Percentiles rank a stretch among this genome's conserved stretches.
Evolutionary conservation across 2,797 vertebrate species (phyloP).

Genomic region (Choloepus didactylus): DNA sequence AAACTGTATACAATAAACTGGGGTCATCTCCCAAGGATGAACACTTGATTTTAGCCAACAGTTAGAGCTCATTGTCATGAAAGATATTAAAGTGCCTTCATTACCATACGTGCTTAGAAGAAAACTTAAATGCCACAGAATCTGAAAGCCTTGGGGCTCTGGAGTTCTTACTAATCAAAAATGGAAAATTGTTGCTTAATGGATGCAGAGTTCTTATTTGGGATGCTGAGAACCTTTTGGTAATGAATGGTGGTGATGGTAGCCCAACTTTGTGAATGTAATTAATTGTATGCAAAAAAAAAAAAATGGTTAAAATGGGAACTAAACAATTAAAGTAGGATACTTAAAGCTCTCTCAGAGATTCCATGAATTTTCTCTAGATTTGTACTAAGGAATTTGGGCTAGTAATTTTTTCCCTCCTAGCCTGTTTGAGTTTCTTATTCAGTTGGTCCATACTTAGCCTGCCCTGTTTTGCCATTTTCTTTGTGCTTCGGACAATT

Average conservation of each 20-base stretch:
- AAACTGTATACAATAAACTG: background rate
- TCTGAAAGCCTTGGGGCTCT: background rate
- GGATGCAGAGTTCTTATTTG: too few species aligned
- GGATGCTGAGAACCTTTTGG: too few species aligned
- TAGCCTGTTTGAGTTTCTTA: conserved; percentile 1
- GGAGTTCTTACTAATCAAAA: background rate
- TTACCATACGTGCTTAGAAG: background rate
- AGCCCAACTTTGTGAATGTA: too few species aligned
- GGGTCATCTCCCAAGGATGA: background rate
- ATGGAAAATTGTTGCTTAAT: too few species aligned
- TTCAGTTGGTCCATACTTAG: background rate
- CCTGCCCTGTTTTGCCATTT: background rate
- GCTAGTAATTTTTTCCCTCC: background rate
- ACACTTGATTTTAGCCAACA: background rate
- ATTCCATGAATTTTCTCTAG: conserved; percentile 30
- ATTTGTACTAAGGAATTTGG: background rate
- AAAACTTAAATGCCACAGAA: background rate
- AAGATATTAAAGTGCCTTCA: background rate
- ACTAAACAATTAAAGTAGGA: background rate
- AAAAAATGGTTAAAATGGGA: too few species aligned
- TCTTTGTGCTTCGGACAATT: background rate
- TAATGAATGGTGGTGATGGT: too few species aligned
- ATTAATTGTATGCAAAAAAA: too few species aligned
- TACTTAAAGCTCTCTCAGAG: background rate
- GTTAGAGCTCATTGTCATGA: background rate